phyloP scores from a whole-genome alignment of 2,113 vertebrate genomes.

The Indri indri region DNA sequence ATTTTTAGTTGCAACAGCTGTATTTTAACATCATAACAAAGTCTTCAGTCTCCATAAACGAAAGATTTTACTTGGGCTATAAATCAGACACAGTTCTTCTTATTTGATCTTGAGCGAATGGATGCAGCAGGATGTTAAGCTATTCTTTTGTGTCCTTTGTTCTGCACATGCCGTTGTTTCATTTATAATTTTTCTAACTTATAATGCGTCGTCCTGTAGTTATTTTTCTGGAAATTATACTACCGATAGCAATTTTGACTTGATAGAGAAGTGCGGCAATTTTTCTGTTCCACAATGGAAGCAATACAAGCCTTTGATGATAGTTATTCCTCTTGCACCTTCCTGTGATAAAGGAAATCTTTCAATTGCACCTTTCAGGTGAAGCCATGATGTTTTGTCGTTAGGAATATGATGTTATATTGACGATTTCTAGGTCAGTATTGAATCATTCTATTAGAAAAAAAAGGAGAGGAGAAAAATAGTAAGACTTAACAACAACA shows the following conservation, averaged over 20 bases:
- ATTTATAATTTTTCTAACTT: constrained; percentile 44
- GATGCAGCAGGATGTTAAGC: neutral
- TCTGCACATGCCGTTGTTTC: neutral
- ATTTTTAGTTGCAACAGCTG: neutral
- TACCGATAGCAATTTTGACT: constrained; percentile 41
- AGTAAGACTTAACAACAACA: neutral
- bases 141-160: neutral
- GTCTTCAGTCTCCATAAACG: neutral
- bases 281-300: constrained; percentile 25
- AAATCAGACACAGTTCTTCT: neutral
- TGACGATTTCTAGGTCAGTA: constrained; percentile 31
- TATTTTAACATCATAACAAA: neutral
- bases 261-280: constrained; percentile 21
- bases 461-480: neutral
- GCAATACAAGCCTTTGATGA: constrained; percentile 36
- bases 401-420: neutral
- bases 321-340: constrained; percentile 55
- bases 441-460: neutral
- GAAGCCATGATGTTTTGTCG: neutral
- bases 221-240: constrained; percentile 63
- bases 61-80: neutral
- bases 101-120: neutral
- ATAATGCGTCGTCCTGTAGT: neutral
- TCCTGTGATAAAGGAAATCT: constrained; percentile 54
- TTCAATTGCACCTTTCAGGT: constrained; percentile 43